These are phyloP conservation scores for Picathartes gymnocephalus DNA, from an alignment of 2,113 vertebrate species.

Conservation along the genomic window DNA sequence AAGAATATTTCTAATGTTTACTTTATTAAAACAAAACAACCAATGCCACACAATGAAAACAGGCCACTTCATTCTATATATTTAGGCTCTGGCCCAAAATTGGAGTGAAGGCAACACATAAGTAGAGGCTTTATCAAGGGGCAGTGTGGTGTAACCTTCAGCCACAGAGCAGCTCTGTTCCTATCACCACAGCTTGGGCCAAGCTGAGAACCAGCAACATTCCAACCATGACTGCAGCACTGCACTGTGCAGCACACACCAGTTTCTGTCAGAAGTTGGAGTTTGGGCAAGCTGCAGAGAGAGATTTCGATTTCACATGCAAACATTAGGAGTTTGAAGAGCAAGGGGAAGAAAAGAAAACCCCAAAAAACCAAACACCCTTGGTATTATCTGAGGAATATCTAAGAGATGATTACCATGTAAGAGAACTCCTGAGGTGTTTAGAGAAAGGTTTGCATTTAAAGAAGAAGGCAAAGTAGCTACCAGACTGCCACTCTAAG, in stretches of 20 bases:
- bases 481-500: not conserved
- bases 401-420: not conserved
- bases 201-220: not conserved
- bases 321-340: not conserved
- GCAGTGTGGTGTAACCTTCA: not conserved
- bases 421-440: not conserved
- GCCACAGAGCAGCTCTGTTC: not conserved
- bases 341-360: not conserved
- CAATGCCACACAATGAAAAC: not conserved
- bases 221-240: not conserved
- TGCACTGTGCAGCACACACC: not conserved
- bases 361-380: not conserved
- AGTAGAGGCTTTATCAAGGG: constrained; percentile 10
- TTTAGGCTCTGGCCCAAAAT: not conserved
- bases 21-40: constrained; percentile 31
- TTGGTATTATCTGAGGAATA: not conserved
- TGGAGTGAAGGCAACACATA: not conserved
- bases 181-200: not conserved
- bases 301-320: not conserved
- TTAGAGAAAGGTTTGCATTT: not conserved
- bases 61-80: not conserved
- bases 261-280: not conserved
- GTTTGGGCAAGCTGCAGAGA: not conserved
- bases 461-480: not conserved
- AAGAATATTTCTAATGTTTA: not conserved